phyloP scores from a whole-genome alignment of 2,888 invertebrate species.

The Antitype chi region DNA sequence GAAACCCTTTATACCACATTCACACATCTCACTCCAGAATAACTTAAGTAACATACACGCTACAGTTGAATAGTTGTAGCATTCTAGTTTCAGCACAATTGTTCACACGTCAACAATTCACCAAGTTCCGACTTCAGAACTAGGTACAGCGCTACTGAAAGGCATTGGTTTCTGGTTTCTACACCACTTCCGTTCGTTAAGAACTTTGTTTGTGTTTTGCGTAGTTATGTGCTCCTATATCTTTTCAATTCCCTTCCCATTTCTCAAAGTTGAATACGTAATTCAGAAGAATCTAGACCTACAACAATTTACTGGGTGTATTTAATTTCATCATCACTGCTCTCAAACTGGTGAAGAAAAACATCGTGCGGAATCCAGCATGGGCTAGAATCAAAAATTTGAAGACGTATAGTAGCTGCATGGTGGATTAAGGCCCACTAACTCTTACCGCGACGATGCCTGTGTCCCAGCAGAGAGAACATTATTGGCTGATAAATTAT shows the following conservation, averaged over 20 bases:
- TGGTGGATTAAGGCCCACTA: too few relatives aligned
- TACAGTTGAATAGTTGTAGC: not conserved
- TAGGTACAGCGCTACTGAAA: not conserved
- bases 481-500: too few relatives aligned
- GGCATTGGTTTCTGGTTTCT: constrained; percentile 10
- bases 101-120: constrained; percentile 25
- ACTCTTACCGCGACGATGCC: too few relatives aligned
- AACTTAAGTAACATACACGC: not conserved
- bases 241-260: not conserved
- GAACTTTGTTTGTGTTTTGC: constrained; percentile 19
- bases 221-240: not conserved
- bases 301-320: too few relatives aligned
- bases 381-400: too few relatives aligned
- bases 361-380: too few relatives aligned
- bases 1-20: not conserved
- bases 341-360: too few relatives aligned
- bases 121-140: constrained; percentile 16
- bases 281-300: not conserved
- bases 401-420: too few relatives aligned
- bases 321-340: too few relatives aligned
- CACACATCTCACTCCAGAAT: not conserved
- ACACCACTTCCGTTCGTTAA: not conserved
- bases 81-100: constrained; percentile 11
- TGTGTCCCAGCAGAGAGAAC: too few relatives aligned
- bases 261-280: not conserved